Evolutionary conservation across 2,113 vertebrate species (phyloP), one percentile per base, ranked within the genome.

Genomic region (Leucopsar rothschildi): DNA sequence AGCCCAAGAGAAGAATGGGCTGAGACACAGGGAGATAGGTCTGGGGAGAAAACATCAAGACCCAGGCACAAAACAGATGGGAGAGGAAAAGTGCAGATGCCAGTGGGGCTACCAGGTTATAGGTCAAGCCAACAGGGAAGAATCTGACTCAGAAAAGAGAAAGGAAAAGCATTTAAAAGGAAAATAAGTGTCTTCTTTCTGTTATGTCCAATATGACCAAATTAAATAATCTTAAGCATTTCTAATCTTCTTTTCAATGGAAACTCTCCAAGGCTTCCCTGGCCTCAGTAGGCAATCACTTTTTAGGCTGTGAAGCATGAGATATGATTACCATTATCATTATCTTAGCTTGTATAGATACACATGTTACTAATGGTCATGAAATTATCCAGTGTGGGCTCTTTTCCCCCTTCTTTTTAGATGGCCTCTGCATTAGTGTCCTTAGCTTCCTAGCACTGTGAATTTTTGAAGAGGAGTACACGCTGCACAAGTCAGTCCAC

Each of bases 271-370:
- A 96, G 88, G 90, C 68, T 95, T 93, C 72, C 66, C 39, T 92
- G 88, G 90, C 76, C 92, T 97, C 94, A 81, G 60, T 35, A 91
- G 77, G 83, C 92, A 96, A 94, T 91, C 86, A 91, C 86, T 97
- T 95, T 61, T 95, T 61, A 88, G 77, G 63, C 82, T 96, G 76
- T 92, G 94, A 94, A 96, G 90, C 94, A 94, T 94, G 95, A 96
- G 91, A 95, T 95, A 86, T 75, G 92, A 95, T 96, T 96, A 91
- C 72, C 66, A 52, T 92, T 90, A 82, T 78, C 92, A 96, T 93
- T 97, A 87, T 91, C 80, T 93, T 80, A 87, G 88, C 77, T 90
- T 96, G 82, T 86, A 82, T 93, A 86, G 85, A 92, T 86, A 95
- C 91, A 86, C 96, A 90, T 94, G 68, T 82, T 94, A 84, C 76